Evolutionary conservation across 2,113 vertebrate genomes (phyloP), one percentile per base, ranked within the genome.

Genomic region (Psophia crepitans): DNA sequence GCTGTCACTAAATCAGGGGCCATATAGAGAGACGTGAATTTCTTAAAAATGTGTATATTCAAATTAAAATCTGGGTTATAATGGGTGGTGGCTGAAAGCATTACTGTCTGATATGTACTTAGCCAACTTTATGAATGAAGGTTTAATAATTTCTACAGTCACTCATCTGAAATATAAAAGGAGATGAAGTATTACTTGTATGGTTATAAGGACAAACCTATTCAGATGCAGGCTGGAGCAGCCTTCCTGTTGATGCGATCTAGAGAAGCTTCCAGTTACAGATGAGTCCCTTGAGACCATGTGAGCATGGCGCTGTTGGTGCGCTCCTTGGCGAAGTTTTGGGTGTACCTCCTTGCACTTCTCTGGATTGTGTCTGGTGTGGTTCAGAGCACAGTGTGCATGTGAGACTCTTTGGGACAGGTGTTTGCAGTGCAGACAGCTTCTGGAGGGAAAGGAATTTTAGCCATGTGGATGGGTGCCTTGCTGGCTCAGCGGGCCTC

Each of bases 391-490:
- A 21, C 3, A 14, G 24, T 0, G 2, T 22, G n/a, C 28, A 14
- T n/a, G 30, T 26, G 37, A 63, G 48, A 54, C 21, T 6, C 4
- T 70, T 89, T 2, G 2, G 14, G n/a, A 8, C 14, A 18, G 14
- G 12, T 2, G 0, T 60, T 88, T 5, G 30, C 60, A 39, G 54
- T 57, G 70, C 39, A 75, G 60, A 10, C 0, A 3, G 8, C 33
- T 82, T 71, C 74, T 63, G 32, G 14, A 84, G 20, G 68, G 21
- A 43, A n/a, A 33, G 39, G n/a, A 79, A 66, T 86, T 92, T 51
- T 41, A 56, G 18, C 23, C 3, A 3, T 0, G 1, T 28, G 41
- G 32, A 4, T 43, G 11, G 3, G 10, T 22, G 13, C 51, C 23
- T 91, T 60, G 33, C 41, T 65, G 41, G 8, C 79, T 77, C 39